Base-by-base conservation (phyloP, 2,113 vertebrate species). In the Callospermophilus lateralis region DNA sequence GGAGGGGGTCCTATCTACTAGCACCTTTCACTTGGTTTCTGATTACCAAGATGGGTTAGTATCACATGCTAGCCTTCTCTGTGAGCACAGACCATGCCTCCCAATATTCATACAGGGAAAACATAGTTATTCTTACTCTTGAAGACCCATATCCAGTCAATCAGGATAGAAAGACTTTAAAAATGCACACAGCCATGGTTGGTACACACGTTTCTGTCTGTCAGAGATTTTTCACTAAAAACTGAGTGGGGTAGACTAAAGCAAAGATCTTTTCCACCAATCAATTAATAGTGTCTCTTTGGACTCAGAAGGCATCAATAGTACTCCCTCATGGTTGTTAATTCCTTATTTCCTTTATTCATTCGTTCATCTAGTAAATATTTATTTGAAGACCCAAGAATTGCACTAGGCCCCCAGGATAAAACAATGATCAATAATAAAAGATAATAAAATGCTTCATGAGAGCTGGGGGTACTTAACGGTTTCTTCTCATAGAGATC, bases 331-430 rank as follows among this genome's bases (percentile, higher is more conserved):
- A 7, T 74, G 11, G 6, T 70, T 63, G 24, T 67, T 68, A 70
- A 63, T 51, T 78, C 30, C 26, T 83, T 65, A 80, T 48, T 72
- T 87, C 20, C 45, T 81, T 89, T 70, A 48, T 90, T 84, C 34
- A 84, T 78, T 93, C 20, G 24, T 80, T 86, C 76, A 78, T 37
- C 84, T 93, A 88, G 53, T 37, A 84, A 88, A 68, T 79, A 85
- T 68, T 80, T 89, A 72, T 70, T 34, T 37, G 58, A 39, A 39
- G 20, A 8, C 32, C 45, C 6, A 67, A 70, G 51, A 13, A 87
- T 48, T 55, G 6, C 26, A 11, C 19, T 83, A 42, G 58, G 32
- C 8, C 24, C 72, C 8, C 12, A 76, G 73, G 55, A 89, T 72
- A 74, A 94, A 93, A 80, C 1, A 30, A 30, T 22, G 17, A 81